Conservation (phyloP, 2,797 vertebrate species). For the Acropternis orthonyx region DNA sequence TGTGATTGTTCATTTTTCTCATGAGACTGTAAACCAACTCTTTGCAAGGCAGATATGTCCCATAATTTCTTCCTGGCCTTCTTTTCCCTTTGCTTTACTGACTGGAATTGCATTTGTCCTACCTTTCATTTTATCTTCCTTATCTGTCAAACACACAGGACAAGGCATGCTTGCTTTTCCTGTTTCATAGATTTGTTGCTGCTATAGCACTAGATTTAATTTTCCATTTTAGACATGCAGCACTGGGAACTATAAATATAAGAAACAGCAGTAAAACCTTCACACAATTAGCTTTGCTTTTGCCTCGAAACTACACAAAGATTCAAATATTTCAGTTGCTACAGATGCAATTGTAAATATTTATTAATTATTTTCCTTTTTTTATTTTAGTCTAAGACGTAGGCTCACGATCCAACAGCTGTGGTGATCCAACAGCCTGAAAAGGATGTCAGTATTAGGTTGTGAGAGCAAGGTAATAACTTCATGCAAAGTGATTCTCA, state of each 20-base stretch:
- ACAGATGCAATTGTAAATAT: neutral
- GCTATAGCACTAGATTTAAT: neutral
- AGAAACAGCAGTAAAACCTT: neutral
- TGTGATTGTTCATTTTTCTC: neutral
- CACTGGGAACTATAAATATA: neutral
- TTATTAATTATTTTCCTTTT: neutral
- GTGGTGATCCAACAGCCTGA: neutral
- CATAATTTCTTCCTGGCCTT: neutral
- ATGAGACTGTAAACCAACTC: neutral
- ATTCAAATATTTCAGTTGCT: neutral
- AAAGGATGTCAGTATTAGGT: neutral
- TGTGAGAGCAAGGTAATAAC: conserved; percentile 21
- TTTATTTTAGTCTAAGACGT: neutral
- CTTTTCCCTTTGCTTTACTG: neutral
- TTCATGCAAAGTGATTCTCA: conserved; percentile 10
- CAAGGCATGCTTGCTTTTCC: neutral
- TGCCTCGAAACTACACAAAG: neutral
- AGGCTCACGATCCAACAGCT: neutral
- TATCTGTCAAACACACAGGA: neutral
- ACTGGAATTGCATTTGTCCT: neutral
- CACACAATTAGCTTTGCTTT: neutral
- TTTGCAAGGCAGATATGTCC: neutral
- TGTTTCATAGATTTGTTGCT: neutral
- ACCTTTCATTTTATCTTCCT: neutral
- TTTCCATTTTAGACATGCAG: neutral